Percentiles rank a stretch among this genome's conserved stretches.
These are phyloP conservation scores for Crenuchus spilurus DNA, from an alignment of 2,797 vertebrate genomes.

Conservation along the genomic window DNA sequence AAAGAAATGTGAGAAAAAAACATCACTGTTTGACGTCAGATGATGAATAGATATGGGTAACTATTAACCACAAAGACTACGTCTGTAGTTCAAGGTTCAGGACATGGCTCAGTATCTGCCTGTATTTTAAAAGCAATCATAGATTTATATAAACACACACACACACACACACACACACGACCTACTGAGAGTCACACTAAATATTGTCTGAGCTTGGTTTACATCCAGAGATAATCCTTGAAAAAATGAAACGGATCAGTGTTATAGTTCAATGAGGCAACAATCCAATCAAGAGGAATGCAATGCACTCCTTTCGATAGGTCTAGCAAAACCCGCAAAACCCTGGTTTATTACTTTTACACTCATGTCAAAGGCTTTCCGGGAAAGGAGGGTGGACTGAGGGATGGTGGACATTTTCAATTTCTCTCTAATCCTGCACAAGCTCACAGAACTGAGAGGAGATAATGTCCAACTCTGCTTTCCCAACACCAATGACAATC, in stretches of 20 bases:
- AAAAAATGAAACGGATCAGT: neutral
- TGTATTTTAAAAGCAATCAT: neutral
- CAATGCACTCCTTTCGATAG: neutral
- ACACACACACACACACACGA: neutral
- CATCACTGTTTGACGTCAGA: neutral
- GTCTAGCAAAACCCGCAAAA: neutral
- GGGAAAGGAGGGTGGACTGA: neutral
- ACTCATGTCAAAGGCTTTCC: neutral
- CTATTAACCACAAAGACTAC: neutral
- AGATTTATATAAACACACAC: no score
- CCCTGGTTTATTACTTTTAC: neutral
- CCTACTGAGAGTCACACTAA: neutral
- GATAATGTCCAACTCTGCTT: neutral
- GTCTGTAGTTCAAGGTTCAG: slow-evolving; percentile 28
- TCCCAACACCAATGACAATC: neutral
- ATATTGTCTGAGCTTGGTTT: neutral
- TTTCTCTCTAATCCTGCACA: slow-evolving; percentile 19
- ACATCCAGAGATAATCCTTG: neutral
- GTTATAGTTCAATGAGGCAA: neutral
- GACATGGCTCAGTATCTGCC: slow-evolving; percentile 3
- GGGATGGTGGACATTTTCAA: neutral
- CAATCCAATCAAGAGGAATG: slow-evolving; percentile 7
- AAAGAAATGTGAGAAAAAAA: neutral
- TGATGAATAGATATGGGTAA: neutral
- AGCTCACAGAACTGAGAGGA: neutral